A percentile compares a stretch with the other conserved stretches of the same genome.
Conservation (phyloP, 2,113 vertebrate genomes). For the Artemisiospiza belli region DNA sequence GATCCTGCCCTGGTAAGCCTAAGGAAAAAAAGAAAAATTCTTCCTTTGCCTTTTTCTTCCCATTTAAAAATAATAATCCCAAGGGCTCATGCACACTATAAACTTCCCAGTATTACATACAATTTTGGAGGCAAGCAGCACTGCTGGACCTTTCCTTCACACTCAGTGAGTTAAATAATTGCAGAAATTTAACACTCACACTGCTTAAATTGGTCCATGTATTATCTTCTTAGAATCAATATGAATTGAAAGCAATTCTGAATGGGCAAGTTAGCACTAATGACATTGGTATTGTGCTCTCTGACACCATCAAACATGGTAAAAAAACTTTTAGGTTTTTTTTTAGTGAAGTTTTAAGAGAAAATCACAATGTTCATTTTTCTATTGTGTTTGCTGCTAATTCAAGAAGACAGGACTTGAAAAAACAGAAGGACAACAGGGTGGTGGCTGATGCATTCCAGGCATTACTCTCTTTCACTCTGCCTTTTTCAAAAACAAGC, state of each 20-base stretch:
- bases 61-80: not conserved
- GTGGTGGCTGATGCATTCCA: slow-evolving; percentile 59
- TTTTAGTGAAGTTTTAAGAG: not conserved
- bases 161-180: not conserved
- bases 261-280: not conserved
- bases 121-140: not conserved
- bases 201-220: not conserved
- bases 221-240: not conserved
- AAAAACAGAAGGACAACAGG: slow-evolving; percentile 17
- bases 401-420: slow-evolving; percentile 30
- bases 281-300: not conserved
- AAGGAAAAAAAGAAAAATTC: not conserved
- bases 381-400: slow-evolving; percentile 32
- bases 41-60: not conserved
- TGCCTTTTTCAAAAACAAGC: slow-evolving; percentile 39
- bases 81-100: not conserved
- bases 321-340: not conserved
- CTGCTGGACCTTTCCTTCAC: not conserved
- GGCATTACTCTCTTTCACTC: slow-evolving; percentile 25
- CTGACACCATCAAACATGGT: not conserved
- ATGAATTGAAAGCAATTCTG: not conserved
- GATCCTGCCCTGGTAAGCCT: not conserved
- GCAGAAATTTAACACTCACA: not conserved
- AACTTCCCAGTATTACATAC: not conserved
- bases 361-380: slow-evolving; percentile 1